Conservation (phyloP, 2,888 invertebrate species). For the Bombylius discolor region DNA sequence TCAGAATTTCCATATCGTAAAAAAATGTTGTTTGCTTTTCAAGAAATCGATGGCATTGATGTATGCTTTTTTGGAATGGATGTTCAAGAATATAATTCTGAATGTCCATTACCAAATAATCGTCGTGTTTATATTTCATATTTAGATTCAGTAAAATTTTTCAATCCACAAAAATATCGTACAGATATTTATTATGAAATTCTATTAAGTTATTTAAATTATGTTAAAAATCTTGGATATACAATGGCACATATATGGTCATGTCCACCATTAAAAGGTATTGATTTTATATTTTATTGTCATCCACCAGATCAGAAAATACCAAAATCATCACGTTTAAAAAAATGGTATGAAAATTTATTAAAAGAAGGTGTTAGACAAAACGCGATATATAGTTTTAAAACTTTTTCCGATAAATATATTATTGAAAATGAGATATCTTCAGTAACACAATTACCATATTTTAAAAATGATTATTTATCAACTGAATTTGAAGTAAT, state of each 20-base stretch:
- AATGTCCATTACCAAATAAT: slow-evolving; percentile 88
- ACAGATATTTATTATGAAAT: slow-evolving; percentile 99
- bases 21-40: slow-evolving; percentile 98
- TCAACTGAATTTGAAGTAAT: slow-evolving; percentile 98
- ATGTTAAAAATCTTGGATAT: slow-evolving; percentile 94
- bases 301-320: slow-evolving; percentile 99
- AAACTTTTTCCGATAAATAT: slow-evolving; percentile 88
- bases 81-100: slow-evolving; percentile 98
- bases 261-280: slow-evolving; percentile 99
- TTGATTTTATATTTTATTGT: slow-evolving; percentile 99
- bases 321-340: slow-evolving; percentile 96
- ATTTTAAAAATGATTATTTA: slow-evolving; percentile 99
- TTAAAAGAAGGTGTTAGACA: slow-evolving; percentile 97
- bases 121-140: slow-evolving; percentile 98
- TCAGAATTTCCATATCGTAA: slow-evolving; percentile 94
- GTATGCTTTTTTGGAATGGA: slow-evolving; percentile 99
- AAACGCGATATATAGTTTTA: slow-evolving; percentile 95
- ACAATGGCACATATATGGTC: slow-evolving; percentile 99
- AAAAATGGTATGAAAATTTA: slow-evolving; percentile 99
- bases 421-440: slow-evolving; percentile 94
- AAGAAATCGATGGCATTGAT: slow-evolving; percentile 96
- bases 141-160: slow-evolving; percentile 98
- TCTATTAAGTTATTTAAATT: slow-evolving; percentile 94
- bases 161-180: slow-evolving; percentile 90
- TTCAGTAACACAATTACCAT: slow-evolving; percentile 90